Percentiles rank a stretch among this genome's conserved stretches.
Conservation (phyloP, 2,113 vertebrate genomes). For the Scortum barcoo region DNA sequence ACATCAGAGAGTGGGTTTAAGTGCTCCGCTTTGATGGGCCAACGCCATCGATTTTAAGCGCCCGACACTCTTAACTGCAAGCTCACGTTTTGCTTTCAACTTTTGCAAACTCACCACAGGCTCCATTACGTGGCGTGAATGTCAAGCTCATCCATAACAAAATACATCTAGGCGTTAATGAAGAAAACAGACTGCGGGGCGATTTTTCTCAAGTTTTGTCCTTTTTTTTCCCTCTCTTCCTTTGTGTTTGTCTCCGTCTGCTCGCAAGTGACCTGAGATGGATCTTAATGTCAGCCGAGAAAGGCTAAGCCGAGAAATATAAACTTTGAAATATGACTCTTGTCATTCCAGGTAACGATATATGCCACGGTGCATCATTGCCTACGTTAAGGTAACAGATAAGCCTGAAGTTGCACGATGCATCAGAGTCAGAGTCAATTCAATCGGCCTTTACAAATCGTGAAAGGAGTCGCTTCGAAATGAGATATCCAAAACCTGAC, state of each 20-base stretch:
- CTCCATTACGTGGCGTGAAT: slow-evolving; percentile 64
- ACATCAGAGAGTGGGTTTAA: slow-evolving; percentile 31
- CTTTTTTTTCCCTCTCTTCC: neutral
- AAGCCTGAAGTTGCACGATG: neutral
- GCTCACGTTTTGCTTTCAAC: slow-evolving; percentile 44
- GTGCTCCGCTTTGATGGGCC: slow-evolving; percentile 43
- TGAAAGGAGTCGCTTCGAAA: neutral
- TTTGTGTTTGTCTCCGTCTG: slow-evolving; percentile 4
- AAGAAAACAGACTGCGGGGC: neutral
- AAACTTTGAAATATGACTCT: slow-evolving; percentile 38
- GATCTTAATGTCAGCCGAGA: slow-evolving; percentile 57
- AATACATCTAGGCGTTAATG: slow-evolving; percentile 37
- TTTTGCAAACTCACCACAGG: slow-evolving; percentile 58
- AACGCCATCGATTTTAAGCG: slow-evolving; percentile 56
- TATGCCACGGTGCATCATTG: neutral
- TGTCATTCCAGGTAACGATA: slow-evolving; percentile 35
- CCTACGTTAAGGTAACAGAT: slow-evolving; percentile 19
- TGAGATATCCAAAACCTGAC: slow-evolving; percentile 10
- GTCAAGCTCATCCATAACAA: slow-evolving; percentile 69
- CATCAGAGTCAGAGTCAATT: slow-evolving; percentile 27
- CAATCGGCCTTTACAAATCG: slow-evolving; percentile 32
- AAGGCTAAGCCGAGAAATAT: slow-evolving; percentile 1
- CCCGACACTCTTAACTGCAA: slow-evolving; percentile 22
- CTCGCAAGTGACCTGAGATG: slow-evolving; percentile 48
- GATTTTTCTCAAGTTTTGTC: slow-evolving; percentile 28